Evolutionary conservation across 2,888 invertebrate species (phyloP), one percentile per base, ranked within the genome.

Genomic region (Xiphydria camelus): DNA sequence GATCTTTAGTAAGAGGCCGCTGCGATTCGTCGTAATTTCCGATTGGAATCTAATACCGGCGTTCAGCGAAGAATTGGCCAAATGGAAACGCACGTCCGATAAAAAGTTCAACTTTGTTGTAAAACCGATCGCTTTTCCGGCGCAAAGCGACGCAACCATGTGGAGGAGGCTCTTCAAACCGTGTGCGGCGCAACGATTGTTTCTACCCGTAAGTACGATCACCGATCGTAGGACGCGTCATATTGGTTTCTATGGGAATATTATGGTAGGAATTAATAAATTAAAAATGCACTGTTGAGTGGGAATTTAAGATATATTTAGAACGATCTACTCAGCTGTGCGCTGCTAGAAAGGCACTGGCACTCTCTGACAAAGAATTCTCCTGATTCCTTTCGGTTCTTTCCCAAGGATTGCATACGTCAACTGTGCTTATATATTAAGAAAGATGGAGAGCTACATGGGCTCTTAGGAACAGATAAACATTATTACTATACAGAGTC

Each of bases 131-230:
- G 83, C 83, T 33, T 95, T 94, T 76, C 95, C 95, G 0, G 78
- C 82, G 44, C 81, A 83, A 35, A 76, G 75, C 33, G 84, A 88
- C 66, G 80, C 81, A 31, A 80, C 83, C 4, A 89, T 90, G 69
- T 97, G 96, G 96, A 84, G 85, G 67, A 87, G 85, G 68, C 77
- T 97, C 19, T 97, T 96, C 65, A 94, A 94, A 70, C 92, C 91
- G 4, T 97, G 97, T 80, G 94, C 96, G 41, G 88, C 94, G 5
- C 95, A 96, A 72, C 80, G 96, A 66, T 78, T 97, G 12, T 97
- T 97, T 76, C 82, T 96, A 58, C 95, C 96, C 37, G 96, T 95
- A 80, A 81, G 84, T 81, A n/a, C n/a, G n/a, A n/a, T n/a, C n/a
- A n/a, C n/a, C n/a, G n/a, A n/a, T n/a, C n/a, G 2, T 15, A 2